These are phyloP conservation scores for Choristoneura fumiferana DNA, from an alignment of 1,140 invertebrate genomes.

Conservation along the genomic window DNA sequence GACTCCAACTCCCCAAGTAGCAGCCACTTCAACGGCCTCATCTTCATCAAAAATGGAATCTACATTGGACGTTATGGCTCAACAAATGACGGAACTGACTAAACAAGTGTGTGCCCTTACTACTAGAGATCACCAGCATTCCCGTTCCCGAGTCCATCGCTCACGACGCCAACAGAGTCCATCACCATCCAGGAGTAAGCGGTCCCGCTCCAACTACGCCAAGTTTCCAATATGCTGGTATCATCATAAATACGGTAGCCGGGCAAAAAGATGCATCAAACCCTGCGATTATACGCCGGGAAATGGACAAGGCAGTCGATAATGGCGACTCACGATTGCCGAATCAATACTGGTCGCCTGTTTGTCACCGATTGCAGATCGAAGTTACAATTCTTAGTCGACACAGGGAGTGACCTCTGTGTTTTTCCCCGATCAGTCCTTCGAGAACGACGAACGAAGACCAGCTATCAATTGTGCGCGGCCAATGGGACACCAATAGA, in stretches of 20 bases:
- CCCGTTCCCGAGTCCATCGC: too few species aligned
- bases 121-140: too few species aligned
- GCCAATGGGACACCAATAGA: neutral
- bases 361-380: neutral
- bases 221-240: neutral
- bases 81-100: neutral
- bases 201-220: neutral
- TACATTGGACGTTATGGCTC: too few species aligned
- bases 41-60: too few species aligned
- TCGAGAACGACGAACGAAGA: neutral
- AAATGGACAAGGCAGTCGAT: neutral
- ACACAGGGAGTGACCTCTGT: neutral
- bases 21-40: neutral
- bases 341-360: neutral
- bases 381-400: neutral
- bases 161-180: neutral
- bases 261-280: neutral
- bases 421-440: neutral
- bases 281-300: neutral
- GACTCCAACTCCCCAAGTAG: neutral
- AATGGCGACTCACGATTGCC: neutral
- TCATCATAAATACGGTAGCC: neutral
- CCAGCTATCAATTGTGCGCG: neutral
- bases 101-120: neutral
- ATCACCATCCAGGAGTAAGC: neutral